phyloP scores from a whole-genome alignment of 2,888 invertebrate genomes.

The Drosophila aldrichi region DNA sequence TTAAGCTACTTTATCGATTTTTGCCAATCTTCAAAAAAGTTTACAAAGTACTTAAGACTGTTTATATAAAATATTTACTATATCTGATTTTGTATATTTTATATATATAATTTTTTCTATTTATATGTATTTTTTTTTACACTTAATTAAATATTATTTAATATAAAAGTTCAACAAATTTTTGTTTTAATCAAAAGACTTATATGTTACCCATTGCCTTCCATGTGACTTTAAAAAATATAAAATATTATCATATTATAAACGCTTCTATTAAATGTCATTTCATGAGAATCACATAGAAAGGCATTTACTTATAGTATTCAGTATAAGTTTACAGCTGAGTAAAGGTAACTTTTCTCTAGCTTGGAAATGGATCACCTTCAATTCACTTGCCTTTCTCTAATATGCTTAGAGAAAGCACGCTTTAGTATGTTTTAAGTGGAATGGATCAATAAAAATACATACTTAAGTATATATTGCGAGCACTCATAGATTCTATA shows the following conservation, averaged over 20 bases:
- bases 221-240: too few species aligned
- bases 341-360: neutral
- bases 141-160: neutral
- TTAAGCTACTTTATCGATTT: conserved; percentile 32
- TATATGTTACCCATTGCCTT: too few species aligned
- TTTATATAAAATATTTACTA: neutral
- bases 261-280: neutral
- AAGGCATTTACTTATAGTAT: neutral
- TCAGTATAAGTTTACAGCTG: neutral
- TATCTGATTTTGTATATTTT: neutral
- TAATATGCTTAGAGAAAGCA: neutral
- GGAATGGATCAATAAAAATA: neutral
- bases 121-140: neutral
- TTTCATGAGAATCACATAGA: conserved; percentile 1
- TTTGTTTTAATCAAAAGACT: too few species aligned
- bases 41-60: conserved; percentile 8
- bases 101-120: neutral
- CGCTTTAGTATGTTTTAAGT: neutral
- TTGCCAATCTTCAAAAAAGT: conserved; percentile 6
- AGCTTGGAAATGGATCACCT: neutral
- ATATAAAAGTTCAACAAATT: neutral
- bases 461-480: too few species aligned
- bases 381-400: neutral
- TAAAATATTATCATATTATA: too few species aligned
- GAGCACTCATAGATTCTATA: too few species aligned